phyloP scores from a whole-genome alignment of 2,797 vertebrate species.

The Gobio occitaniae region DNA sequence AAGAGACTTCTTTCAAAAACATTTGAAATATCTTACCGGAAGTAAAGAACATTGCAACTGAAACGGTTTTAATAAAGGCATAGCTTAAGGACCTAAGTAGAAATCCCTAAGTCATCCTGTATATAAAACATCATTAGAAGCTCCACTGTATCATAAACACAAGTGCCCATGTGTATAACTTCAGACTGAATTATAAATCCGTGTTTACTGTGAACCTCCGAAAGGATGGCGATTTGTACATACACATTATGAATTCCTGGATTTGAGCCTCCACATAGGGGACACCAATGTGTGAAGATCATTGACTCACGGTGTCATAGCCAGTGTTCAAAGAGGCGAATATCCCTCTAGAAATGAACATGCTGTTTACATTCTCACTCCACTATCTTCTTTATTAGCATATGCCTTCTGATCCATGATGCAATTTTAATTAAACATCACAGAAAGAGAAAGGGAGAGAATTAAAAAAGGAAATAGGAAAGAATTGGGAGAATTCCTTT shows the following conservation, averaged over 20 bases:
- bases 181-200: constrained; percentile 17
- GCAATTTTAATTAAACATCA: constrained; percentile 78
- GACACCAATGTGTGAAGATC: neutral
- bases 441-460: constrained; percentile 36
- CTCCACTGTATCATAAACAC: constrained; percentile 1
- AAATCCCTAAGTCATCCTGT: constrained; percentile 9
- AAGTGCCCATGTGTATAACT: constrained; percentile 2
- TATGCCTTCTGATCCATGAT: constrained; percentile 69
- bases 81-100: neutral
- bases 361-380: constrained; percentile 25
- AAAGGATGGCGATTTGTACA: neutral
- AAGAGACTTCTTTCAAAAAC: neutral
- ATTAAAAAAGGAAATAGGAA: constrained; percentile 21
- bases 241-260: constrained; percentile 17
- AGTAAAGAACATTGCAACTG: neutral
- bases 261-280: constrained; percentile 6
- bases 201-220: neutral
- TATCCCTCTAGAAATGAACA: constrained; percentile 32
- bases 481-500: neutral
- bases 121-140: constrained; percentile 19
- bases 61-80: neutral
- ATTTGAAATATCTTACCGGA: neutral
- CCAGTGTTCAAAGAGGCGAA: neutral
- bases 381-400: constrained; percentile 42
- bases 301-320: neutral